phyloP scores from a whole-genome alignment of 1,140 invertebrate genomes.

The Calliphora vicina region DNA sequence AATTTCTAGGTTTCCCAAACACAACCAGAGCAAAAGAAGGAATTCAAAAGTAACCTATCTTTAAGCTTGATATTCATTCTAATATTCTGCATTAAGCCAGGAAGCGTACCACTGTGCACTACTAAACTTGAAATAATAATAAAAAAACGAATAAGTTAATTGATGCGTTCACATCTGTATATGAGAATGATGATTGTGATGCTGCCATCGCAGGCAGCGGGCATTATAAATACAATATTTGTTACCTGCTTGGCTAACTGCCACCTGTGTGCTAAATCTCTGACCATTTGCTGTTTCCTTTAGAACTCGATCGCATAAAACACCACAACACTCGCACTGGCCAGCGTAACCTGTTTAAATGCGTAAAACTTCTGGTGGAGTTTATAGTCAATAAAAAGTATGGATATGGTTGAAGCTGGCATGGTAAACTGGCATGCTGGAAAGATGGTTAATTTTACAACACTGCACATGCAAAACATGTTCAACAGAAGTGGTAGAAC shows the following conservation, averaged over 20 bases:
- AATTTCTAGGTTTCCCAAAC: not conserved
- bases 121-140: not conserved
- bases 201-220: not conserved
- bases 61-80: not conserved
- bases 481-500: constrained; percentile 23
- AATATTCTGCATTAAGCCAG: not conserved
- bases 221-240: not conserved
- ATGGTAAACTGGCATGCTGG: not conserved
- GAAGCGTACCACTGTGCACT: not conserved
- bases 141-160: constrained; percentile 6
- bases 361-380: not conserved
- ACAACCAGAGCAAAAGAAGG: not conserved
- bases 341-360: constrained; percentile 1
- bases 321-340: not conserved
- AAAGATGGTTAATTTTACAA: not conserved
- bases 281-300: constrained; percentile 28
- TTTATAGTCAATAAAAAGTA: not conserved
- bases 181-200: not conserved
- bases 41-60: not conserved
- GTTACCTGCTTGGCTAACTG: not conserved
- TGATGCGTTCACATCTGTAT: constrained; percentile 32
- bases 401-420: not conserved
- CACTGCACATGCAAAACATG: constrained; percentile 28
- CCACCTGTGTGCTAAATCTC: constrained; percentile 32
- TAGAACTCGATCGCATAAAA: constrained; percentile 16